Evolutionary conservation across 2,113 vertebrate species (phyloP).

Genomic region (Aviceda subcristata): DNA sequence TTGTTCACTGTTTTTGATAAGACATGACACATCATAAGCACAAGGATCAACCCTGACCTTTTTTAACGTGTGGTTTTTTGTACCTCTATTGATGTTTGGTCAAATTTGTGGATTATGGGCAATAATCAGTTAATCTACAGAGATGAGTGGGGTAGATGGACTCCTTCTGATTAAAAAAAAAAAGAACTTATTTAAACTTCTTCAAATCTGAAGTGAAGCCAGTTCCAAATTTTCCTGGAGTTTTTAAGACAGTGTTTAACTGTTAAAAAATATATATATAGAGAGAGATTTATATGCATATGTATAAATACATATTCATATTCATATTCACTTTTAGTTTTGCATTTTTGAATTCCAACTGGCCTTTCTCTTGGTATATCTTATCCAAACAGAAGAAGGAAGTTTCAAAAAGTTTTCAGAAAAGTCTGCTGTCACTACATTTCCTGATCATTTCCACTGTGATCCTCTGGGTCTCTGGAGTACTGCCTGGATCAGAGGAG

Average conservation of each 20-base stretch:
- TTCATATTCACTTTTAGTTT: background rate
- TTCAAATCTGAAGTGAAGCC: background rate
- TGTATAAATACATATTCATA: constrained; percentile 22
- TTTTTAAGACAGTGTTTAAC: background rate
- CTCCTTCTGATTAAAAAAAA: background rate
- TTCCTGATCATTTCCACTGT: background rate
- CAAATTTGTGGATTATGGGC: background rate
- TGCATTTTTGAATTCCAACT: constrained; percentile 10
- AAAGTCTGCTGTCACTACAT: background rate
- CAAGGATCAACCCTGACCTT: background rate
- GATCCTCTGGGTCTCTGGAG: background rate
- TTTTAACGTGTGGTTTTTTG: background rate
- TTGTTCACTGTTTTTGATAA: background rate
- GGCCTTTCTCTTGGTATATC: background rate
- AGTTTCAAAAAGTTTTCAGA: constrained; percentile 3
- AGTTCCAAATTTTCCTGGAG: background rate
- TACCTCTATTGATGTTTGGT: background rate
- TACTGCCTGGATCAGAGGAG: background rate
- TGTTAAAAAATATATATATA: background rate
- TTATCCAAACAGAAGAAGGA: background rate
- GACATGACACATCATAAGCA: background rate
- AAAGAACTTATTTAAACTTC: background rate
- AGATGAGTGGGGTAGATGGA: background rate
- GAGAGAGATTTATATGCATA: background rate
- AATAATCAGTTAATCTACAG: background rate